Evolutionary conservation across 2,888 invertebrate genomes (phyloP).

Genomic region (Plemyria rubiginata): DNA sequence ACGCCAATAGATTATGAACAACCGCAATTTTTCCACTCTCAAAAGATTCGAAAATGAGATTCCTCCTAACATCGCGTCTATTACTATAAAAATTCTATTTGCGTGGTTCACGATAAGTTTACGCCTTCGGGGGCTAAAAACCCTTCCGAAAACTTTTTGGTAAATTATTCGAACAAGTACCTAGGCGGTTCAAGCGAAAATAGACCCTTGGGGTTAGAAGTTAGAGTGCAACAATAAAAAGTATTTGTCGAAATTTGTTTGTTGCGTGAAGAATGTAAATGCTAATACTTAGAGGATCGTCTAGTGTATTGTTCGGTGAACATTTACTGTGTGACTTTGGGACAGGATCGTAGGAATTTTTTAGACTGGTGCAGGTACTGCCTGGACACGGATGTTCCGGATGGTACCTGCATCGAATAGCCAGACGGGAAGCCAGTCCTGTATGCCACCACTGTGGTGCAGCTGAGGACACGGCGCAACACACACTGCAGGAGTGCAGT

Average conservation of each 20-base stretch:
- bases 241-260: conserved; percentile 51
- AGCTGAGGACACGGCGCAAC: too few species aligned
- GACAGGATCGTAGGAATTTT: not conserved
- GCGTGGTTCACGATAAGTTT: conserved; percentile 66
- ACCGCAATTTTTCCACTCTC: conserved; percentile 34
- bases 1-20: conserved; percentile 26
- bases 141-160: conserved; percentile 75
- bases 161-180: conserved; percentile 77
- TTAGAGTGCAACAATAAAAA: conserved; percentile 46
- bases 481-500: too few species aligned
- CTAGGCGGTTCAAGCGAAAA: conserved; percentile 53
- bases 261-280: conserved; percentile 52
- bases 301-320: conserved; percentile 27
- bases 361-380: too few species aligned
- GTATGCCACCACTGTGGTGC: too few species aligned
- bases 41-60: conserved; percentile 44
- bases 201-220: conserved; percentile 49
- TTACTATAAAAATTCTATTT: conserved; percentile 47
- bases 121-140: conserved; percentile 65
- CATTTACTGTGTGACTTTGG: conserved; percentile 15
- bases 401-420: too few species aligned
- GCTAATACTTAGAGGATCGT: conserved; percentile 31
- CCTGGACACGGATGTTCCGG: too few species aligned
- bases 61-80: conserved; percentile 36
- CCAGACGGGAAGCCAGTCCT: too few species aligned